These are phyloP conservation scores for Drosophila suzukii DNA, from an alignment of 1,140 invertebrate genomes.

Conservation along the genomic window DNA sequence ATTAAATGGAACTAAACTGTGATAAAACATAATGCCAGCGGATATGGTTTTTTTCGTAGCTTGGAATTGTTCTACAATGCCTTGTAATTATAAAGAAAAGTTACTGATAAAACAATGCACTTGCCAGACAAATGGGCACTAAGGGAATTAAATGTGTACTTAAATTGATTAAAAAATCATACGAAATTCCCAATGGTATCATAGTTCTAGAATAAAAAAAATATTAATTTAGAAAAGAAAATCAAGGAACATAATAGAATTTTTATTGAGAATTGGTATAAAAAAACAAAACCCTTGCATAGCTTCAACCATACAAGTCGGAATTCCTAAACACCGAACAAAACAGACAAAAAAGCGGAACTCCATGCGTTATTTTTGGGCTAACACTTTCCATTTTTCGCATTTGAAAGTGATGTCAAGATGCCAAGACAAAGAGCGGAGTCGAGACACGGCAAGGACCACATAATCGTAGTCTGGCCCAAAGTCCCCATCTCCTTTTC, in stretches of 20 bases:
- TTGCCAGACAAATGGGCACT: neutral
- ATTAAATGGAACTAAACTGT: neutral
- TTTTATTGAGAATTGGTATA: too few species aligned
- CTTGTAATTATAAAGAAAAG: neutral
- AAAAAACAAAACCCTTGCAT: neutral
- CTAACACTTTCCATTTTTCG: constrained; percentile 60
- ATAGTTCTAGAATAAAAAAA: too few species aligned
- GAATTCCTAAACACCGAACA: neutral
- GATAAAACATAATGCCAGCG: constrained; percentile 44
- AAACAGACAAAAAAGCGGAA: neutral
- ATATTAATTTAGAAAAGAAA: too few species aligned
- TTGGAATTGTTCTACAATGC: neutral
- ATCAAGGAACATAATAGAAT: too few species aligned
- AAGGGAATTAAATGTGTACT: neutral
- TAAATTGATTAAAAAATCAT: too few species aligned
- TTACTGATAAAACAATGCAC: neutral
- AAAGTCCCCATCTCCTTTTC: neutral
- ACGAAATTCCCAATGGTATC: too few species aligned
- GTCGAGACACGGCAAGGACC: constrained; percentile 41
- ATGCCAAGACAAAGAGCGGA: constrained; percentile 14
- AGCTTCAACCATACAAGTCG: neutral
- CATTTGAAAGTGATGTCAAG: constrained; percentile 23
- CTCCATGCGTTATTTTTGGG: constrained; percentile 8
- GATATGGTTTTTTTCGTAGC: constrained; percentile 21
- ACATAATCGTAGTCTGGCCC: constrained; percentile 36